Base-by-base conservation (phyloP, 2,797 vertebrate species). In the Falco concolor region DNA sequence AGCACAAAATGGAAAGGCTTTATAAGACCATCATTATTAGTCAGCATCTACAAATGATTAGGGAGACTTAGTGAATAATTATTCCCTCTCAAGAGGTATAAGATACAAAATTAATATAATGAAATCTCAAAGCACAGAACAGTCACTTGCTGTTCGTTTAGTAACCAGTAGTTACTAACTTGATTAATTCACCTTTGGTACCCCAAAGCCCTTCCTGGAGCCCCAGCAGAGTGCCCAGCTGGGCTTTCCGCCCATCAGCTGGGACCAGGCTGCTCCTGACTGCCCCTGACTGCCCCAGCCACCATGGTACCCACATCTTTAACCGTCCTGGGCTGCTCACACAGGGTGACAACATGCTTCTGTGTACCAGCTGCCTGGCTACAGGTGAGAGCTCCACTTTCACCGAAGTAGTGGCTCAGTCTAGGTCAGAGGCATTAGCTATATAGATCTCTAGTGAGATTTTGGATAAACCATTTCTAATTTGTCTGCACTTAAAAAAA, bases 1-100 rank as follows among this genome's bases (percentile, higher is more conserved):
- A 83, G 53, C 72, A 63, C 63, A 84, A 87, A 88, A 93, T 34
- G 42, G 68, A 93, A 89, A 89, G 47, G 27, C 40, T 72, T 89
- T 89, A 77, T 42, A 84, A 86, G 88, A 38, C 13, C 21, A 84
- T 63, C 47, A 16, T 42, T 63, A 25, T 47, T 78, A 83, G 54
- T 28, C 60, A 63, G 73, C 23, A 73, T 40, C 44, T 57, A 83
- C 38, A 89, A 47, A 76, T 57, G 74, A 18, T 94, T 42, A 75
- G 49, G 72, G 36, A 64, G 8, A 83, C 52, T 84, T 82, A 61
- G 85, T 79, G 87, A 96, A 89, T 42, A 76, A 89, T 50, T 7
- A 22, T 54, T 36, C 56, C 68, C 47, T 84, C 84, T 89, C 50
- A 82, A 47, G 47, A 73, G 42, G 52, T 6, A 0, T n/a, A 79